Evolutionary conservation across 2,113 vertebrate species (phyloP), one percentile per base, ranked within the genome.

Genomic region (Spheniscus mendiculus): DNA sequence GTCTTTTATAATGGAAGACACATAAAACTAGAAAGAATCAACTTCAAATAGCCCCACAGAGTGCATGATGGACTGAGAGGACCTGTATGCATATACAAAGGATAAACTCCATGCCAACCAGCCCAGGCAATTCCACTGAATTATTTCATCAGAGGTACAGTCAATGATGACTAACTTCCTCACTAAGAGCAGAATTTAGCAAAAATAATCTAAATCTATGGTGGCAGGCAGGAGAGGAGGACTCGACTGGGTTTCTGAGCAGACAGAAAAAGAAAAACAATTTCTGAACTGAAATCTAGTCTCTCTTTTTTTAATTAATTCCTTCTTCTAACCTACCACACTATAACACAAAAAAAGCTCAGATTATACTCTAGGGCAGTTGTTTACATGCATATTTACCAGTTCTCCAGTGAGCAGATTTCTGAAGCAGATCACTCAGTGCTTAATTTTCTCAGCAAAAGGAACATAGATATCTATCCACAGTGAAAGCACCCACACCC

Each of bases 311-410:
- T 63, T 55, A 85, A 93, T 95, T 66, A 87, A 77, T 87, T 94
- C 67, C 29, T 95, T 85, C 70, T 66, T 83, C 83, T 67, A 95
- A 92, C 42, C 50, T 74, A 89, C 17, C 50, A 89, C 88, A 71
- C 53, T 50, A 17, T 47, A 80, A 44, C 38, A 88, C 4, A 29
- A 92, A 97, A 94, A 93, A 81, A 91, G 55, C 67, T 96, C 74
- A 90, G 49, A 86, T 91, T 87, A 79, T 88, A 83, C 90, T 93
- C 66, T 65, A 69, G 85, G 85, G 93, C 62, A 73, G 85, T 86
- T 97, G 74, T 94, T 97, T 93, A 87, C 80, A 87, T 70, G 62
- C 71, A 77, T 94, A 90, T 93, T 96, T 93, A 94, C 42, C 74
- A 80, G 17, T 52, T 90, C 90, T 94, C 93, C 85, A 66, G 82